phyloP scores from a whole-genome alignment of 2,888 invertebrate genomes.

The Oxyteleia sp. region DNA sequence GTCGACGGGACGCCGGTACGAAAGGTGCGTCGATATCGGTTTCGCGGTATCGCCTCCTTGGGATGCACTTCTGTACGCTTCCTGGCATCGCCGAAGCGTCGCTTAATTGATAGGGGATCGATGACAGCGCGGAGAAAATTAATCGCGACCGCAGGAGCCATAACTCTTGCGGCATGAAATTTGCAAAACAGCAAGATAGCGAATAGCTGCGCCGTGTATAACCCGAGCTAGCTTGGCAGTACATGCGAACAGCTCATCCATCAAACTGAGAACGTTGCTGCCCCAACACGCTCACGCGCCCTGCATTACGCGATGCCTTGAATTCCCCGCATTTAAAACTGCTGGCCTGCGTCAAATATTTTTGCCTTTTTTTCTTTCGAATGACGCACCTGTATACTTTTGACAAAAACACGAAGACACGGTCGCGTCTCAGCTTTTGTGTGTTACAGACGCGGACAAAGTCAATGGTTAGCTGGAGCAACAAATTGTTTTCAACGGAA shows the following conservation, averaged over 20 bases:
- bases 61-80: conserved; percentile 42
- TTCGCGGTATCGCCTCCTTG: conserved; percentile 47
- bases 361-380: conserved; percentile 44
- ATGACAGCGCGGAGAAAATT: conserved; percentile 79
- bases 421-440: conserved; percentile 25
- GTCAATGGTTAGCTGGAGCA: no score
- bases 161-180: conserved; percentile 83
- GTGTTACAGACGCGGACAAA: no score
- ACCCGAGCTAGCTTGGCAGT: conserved; percentile 77
- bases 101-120: conserved; percentile 82
- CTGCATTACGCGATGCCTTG: conserved; percentile 71
- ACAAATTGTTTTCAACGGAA: no score
- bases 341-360: conserved; percentile 52
- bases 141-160: conserved; percentile 78
- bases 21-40: conserved; percentile 43
- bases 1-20: conserved; percentile 5
- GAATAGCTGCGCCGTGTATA: conserved; percentile 79
- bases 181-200: conserved; percentile 85
- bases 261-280: conserved; percentile 83
- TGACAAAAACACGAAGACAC: conserved; percentile 47
- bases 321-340: conserved; percentile 71
- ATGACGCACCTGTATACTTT: conserved; percentile 53
- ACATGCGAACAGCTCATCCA: conserved; percentile 87
- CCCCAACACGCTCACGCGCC: conserved; percentile 68
- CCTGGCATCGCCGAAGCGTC: conserved; percentile 62